Conservation (phyloP, 2,113 vertebrate species). For the Heloderma charlesbogerti region DNA sequence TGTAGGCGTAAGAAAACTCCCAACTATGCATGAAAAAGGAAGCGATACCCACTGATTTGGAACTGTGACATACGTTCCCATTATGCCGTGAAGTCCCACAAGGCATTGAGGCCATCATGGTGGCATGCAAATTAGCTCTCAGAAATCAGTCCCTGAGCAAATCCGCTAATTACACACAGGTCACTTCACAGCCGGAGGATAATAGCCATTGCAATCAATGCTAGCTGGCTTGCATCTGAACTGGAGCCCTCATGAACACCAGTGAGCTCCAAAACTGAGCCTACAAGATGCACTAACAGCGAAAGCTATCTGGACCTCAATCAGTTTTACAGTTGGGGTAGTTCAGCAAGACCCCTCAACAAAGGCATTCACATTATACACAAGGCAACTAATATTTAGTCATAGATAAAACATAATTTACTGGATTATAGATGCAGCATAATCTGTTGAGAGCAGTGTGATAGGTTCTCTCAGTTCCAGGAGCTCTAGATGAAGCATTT, state of each 20-base stretch:
- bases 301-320: background rate
- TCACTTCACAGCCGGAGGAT: constrained; percentile 20
- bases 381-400: too few species aligned
- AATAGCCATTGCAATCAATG: background rate
- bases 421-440: too few species aligned
- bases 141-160: background rate
- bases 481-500: too few species aligned
- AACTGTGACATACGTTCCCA: background rate
- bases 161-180: background rate
- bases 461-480: too few species aligned
- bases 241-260: background rate
- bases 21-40: background rate
- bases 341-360: too few species aligned
- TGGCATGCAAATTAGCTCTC: background rate
- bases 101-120: background rate
- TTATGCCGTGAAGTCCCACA: too few species aligned
- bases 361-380: too few species aligned
- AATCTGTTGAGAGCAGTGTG: too few species aligned
- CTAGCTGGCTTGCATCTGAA: background rate
- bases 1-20: background rate
- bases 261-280: background rate
- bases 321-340: too few species aligned
- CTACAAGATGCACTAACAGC: background rate
- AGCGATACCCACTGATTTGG: background rate
- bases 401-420: too few species aligned